phyloP scores from a whole-genome alignment of 1,140 invertebrate species.

The Drosophila aff. region DNA sequence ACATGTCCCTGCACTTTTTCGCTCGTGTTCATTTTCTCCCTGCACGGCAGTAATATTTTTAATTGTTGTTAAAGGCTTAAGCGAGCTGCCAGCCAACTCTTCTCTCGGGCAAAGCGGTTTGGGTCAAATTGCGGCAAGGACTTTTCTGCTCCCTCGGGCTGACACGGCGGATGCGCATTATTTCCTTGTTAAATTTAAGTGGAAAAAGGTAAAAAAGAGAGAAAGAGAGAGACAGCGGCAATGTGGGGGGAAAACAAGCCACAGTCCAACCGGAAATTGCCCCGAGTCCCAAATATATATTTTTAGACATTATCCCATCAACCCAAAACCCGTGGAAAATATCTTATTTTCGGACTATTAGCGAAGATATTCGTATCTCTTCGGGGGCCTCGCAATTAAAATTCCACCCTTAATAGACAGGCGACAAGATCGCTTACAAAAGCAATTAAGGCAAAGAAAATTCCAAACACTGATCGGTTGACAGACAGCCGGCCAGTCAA shows the following conservation, averaged over 20 bases:
- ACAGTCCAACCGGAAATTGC: conserved; percentile 35
- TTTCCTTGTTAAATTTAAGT: conserved; percentile 46
- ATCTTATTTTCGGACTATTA: conserved; percentile 43
- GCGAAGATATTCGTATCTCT: conserved; percentile 1
- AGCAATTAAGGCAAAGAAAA: conserved; percentile 49
- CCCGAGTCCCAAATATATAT: conserved; percentile 40
- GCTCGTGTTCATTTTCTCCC: conserved; percentile 17
- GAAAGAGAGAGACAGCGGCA: neutral
- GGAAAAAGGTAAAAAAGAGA: neutral
- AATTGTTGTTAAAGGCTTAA: conserved; percentile 82
- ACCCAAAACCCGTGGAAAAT: conserved; percentile 4
- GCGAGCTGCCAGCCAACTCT: conserved; percentile 38
- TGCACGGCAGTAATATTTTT: conserved; percentile 71
- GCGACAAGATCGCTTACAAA: conserved; percentile 49
- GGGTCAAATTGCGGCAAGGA: conserved; percentile 51
- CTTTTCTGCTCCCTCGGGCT: conserved; percentile 6
- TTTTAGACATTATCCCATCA: conserved; percentile 42
- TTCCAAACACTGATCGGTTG: conserved; percentile 61
- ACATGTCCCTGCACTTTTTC: conserved; percentile 23
- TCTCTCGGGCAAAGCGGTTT: conserved; percentile 8
- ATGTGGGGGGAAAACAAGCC: conserved; percentile 6
- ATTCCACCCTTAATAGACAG: conserved; percentile 52
- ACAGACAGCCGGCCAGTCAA: conserved; percentile 45
- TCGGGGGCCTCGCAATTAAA: conserved; percentile 41
- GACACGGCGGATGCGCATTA: conserved; percentile 38